Evolutionary conservation across 2,797 vertebrate species (phyloP), one percentile per base, ranked within the genome.

Genomic region (Sternarchorhynchus goeldii): DNA sequence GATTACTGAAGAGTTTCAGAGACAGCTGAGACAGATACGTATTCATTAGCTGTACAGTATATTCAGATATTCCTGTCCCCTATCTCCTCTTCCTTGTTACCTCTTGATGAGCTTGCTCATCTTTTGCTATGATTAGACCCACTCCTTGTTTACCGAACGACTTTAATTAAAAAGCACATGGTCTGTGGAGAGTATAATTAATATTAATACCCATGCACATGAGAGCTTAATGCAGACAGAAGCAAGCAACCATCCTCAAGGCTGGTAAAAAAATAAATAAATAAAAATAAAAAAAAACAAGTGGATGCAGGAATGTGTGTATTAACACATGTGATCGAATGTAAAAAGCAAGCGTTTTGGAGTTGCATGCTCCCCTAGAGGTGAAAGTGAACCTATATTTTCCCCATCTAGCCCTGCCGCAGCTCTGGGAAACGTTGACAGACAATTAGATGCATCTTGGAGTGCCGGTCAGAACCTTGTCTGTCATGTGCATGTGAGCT

Each of bases 371-470:
- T 31, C 17, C 29, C 36, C 64, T 16, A n/a, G 14, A 56, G 31
- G 25, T n/a, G 18, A 58, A 59, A 77, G 25, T 63, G 41, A 73
- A 16, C 45, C 68, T 50, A 31, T 66, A 85, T 86, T 68, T 65
- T 80, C 58, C 3, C 8, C 39, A 36, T 63, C 18, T 85, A 85
- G 66, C 25, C 75, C 80, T 71, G 63, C 75, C 83, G 82, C 80
- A 82, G 84, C 85, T 86, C 85, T 64, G 6, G 17, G 31, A 14
- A 8, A 53, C 63, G 55, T 34, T 64, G 56, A 67, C 80, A 63
- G 56, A 73, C 65, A 69, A 73, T 81, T 84, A 88, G 78, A 84
- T 66, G 65, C 87, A 84, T 81, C 84, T 87, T 83, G 76, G 68
- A 67, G 80, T 81, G 75, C 4, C 36, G 31, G 57, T 21, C 34